Evolutionary conservation across 2,113 vertebrate genomes (phyloP).

Genomic region (Myotis davidii): DNA sequence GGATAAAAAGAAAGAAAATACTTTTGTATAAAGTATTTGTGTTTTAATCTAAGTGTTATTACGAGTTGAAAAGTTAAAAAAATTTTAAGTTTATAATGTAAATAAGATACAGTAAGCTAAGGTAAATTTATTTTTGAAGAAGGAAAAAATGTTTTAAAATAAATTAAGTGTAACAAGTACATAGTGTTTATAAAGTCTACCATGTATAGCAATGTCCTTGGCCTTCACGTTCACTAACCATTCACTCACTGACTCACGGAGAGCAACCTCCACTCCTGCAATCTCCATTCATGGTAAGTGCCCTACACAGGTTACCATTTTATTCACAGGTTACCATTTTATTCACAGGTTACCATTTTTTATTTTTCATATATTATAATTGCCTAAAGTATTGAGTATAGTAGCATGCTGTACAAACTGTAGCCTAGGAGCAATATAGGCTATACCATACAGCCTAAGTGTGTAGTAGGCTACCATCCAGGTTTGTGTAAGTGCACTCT

Average conservation of each 20-base stretch:
- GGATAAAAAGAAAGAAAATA: background rate
- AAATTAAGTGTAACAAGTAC: background rate
- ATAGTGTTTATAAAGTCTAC: too few species aligned
- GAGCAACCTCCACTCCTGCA: background rate
- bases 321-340: too few species aligned
- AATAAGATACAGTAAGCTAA: background rate
- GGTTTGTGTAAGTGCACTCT: background rate
- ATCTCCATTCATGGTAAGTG: too few species aligned
- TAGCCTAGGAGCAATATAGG: background rate
- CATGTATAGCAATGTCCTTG: too few species aligned
- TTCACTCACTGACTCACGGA: background rate
- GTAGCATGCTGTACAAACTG: too few species aligned
- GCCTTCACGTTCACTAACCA: too few species aligned
- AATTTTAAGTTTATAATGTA: background rate
- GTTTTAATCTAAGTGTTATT: background rate
- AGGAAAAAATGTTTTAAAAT: background rate
- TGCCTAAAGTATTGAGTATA: background rate
- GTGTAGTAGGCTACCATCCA: background rate
- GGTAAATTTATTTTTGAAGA: background rate
- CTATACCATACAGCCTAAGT: background rate
- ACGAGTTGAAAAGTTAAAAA: background rate
- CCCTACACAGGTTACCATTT: too few species aligned
- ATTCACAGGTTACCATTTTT: too few species aligned
- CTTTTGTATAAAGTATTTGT: background rate
- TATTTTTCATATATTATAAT: background rate